phyloP scores from a whole-genome alignment of 1,140 invertebrate species.

The Choristoneura fumiferana region DNA sequence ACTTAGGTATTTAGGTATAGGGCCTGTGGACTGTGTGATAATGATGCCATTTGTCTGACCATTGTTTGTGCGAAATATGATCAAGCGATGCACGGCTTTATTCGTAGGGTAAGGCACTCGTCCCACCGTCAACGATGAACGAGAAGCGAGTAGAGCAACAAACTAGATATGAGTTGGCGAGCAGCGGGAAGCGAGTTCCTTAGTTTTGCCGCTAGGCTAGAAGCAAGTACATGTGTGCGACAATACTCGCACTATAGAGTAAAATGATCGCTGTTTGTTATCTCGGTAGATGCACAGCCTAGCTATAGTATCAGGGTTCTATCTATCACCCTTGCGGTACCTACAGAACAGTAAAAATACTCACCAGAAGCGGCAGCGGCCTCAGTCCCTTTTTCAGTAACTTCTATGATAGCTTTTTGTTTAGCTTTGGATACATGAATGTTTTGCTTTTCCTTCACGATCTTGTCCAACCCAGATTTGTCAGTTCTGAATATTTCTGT shows the following conservation, averaged over 20 bases:
- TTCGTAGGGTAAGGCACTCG: constrained; percentile 46
- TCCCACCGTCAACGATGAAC: no score
- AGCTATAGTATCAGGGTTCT: constrained; percentile 23
- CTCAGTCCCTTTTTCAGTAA: constrained; percentile 46
- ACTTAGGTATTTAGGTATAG: no score
- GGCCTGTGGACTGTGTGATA: no score
- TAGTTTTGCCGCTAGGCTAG: no score
- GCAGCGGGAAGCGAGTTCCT: no score
- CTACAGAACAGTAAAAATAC: neutral
- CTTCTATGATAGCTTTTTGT: constrained; percentile 53
- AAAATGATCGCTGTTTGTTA: constrained; percentile 33
- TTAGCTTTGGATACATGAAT: constrained; percentile 40
- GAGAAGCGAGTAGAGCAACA: no score
- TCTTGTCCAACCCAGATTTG: constrained; percentile 34
- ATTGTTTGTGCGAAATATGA: no score
- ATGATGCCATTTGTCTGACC: no score
- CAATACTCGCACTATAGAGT: constrained; percentile 35
- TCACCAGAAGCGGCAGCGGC: constrained; percentile 46
- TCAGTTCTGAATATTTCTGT: constrained; percentile 32
- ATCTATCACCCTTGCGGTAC: constrained; percentile 6
- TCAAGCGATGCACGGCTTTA: constrained; percentile 38
- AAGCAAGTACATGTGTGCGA: constrained; percentile 24
- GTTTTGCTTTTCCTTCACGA: constrained; percentile 26
- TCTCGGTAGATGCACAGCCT: constrained; percentile 45
- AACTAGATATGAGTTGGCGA: no score